Base-by-base conservation (phyloP, 2,888 invertebrate species). In the Strigamia maritima region DNA sequence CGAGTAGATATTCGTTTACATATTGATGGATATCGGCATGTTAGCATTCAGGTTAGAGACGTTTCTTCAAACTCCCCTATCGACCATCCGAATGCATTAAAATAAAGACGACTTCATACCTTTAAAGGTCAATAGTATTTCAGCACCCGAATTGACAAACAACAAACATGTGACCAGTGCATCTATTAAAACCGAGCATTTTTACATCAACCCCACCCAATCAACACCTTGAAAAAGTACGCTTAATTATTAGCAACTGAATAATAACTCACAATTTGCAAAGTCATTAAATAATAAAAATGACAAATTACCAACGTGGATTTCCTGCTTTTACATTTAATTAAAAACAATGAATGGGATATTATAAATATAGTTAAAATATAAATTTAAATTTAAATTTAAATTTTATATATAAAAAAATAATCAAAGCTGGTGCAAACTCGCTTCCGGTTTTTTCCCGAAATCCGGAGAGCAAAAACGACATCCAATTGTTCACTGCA, bases 271-370 rank as follows among this genome's bases (percentile, higher is more conserved):
- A 22, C 24, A n/a, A 65, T 24, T 24, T 65, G 60, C 22, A 22
- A 65, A 7, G 60, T 24, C 24, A 19, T 65, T 65, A 65, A 65
- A 65, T 12, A 35, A n/a, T n/a, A 54, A 14, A 54, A 65, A 65
- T 65, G 60, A 65, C 60, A 65, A 65, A 65, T 65, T 65, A 24
- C 19, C 60, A 22, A 19, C 24, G 2, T 65, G 22, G 1, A 65
- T 65, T 65, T 65, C 60, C 60, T 65, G 60, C 60, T 65, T 65
- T 65, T 65, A 65, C 60, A 3, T 65, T 65, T 65, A 65, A 65
- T 65, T 65, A 65, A 65, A n/a, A 65, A 6, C 24, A 44, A 44
- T 44, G 12, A 44, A n/a, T 35, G 35, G 35, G 10, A 35, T 35
- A 35, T 35, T 10, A 35, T 44, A 44, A n/a, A 44, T 44, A 38